Evolutionary conservation across 2,888 invertebrate species (phyloP).

Genomic region (Antheraea assamensis): DNA sequence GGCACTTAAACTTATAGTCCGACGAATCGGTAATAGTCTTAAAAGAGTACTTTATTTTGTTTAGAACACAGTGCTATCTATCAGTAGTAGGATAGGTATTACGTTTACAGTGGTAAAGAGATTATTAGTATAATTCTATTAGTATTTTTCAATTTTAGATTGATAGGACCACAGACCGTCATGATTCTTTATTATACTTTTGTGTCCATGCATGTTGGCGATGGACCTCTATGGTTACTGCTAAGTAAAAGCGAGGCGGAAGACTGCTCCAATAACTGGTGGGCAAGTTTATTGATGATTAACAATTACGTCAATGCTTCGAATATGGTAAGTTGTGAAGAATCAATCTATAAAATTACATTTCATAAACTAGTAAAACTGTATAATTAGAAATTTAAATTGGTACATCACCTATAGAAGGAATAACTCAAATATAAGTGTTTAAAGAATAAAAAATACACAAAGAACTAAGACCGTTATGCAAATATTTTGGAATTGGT

Average conservation of each 20-base stretch:
- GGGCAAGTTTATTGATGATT: constrained; percentile 44
- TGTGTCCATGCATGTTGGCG: constrained; percentile 25
- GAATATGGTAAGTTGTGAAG: constrained; percentile 32
- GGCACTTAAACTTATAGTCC: no score
- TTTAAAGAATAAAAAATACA: no score
- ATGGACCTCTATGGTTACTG: constrained; percentile 41
- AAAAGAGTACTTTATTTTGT: no score
- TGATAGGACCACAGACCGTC: constrained; percentile 36
- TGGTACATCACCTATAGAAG: no score
- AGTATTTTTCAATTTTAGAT: constrained; percentile 27
- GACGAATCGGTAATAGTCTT: no score
- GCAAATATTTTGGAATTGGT: no score
- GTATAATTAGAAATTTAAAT: no score
- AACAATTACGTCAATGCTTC: constrained; percentile 35
- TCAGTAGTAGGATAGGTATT: no score
- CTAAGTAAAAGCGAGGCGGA: constrained; percentile 26
- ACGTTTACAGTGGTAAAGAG: neutral
- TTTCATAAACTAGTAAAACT: no score
- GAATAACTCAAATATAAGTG: no score
- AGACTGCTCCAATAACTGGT: constrained; percentile 42
- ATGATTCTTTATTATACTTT: constrained; percentile 32
- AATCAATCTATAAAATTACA: no score
- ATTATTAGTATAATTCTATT: neutral
- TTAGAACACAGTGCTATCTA: neutral
- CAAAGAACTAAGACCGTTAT: no score